phyloP scores from a whole-genome alignment of 2,888 invertebrate species.

The Sicus ferrugineus region DNA sequence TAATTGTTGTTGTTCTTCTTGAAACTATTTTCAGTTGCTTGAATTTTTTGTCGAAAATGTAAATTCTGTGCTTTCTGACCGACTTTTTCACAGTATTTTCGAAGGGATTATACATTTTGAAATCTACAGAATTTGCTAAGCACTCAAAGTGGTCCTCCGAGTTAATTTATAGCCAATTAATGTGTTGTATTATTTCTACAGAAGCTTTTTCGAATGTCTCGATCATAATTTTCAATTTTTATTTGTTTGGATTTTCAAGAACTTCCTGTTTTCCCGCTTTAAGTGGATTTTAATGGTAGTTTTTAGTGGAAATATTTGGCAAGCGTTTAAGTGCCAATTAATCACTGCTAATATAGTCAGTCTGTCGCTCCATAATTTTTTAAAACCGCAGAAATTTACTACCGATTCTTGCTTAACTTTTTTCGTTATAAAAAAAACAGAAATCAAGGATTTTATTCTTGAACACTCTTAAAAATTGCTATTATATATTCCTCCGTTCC shows the following conservation, averaged over 20 bases:
- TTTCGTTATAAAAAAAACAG: neutral
- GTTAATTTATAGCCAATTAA: too few species aligned
- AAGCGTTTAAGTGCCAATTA: constrained; percentile 23
- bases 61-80: constrained; percentile 8
- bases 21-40: constrained; percentile 5
- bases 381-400: neutral
- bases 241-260: too few species aligned
- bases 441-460: neutral
- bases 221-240: too few species aligned
- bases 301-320: constrained; percentile 19
- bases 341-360: constrained; percentile 7
- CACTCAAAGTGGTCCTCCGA: too few species aligned
- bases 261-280: too few species aligned
- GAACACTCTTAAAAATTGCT: too few species aligned
- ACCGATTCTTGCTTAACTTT: neutral
- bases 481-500: neutral
- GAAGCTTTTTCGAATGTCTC: constrained; percentile 2
- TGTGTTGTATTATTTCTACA: constrained; percentile 4
- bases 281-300: constrained; percentile 9
- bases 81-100: neutral
- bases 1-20: constrained; percentile 6
- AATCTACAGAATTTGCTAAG: too few species aligned
- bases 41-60: constrained; percentile 10
- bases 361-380: too few species aligned
- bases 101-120: too few species aligned